These are phyloP conservation scores for Syncerus caffer DNA, from an alignment of 2,797 vertebrate genomes.

Conservation along the genomic window DNA sequence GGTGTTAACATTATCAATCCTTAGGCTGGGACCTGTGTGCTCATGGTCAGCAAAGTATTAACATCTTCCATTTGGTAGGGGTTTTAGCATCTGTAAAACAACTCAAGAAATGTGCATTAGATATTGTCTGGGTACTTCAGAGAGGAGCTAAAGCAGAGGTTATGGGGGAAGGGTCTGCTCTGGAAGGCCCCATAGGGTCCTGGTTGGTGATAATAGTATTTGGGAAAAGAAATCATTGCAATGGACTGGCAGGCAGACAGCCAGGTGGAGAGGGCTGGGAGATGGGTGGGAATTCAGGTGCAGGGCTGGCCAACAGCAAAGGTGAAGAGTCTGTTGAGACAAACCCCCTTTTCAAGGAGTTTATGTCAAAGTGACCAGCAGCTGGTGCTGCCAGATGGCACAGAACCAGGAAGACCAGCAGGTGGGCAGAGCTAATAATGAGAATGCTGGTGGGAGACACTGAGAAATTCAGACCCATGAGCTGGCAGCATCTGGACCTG, in stretches of 20 bases:
- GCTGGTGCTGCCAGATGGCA: neutral
- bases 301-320: neutral
- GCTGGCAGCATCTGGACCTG: neutral
- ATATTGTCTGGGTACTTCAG: neutral
- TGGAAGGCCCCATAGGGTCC: neutral
- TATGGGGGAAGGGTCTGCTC: neutral
- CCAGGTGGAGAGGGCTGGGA: neutral
- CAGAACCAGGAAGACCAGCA: neutral
- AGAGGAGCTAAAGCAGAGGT: neutral
- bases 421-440: neutral
- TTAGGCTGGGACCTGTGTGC: neutral
- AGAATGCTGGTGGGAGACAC: neutral
- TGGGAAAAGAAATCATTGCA: neutral
- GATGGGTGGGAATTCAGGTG: too few relatives aligned
- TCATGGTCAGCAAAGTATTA: neutral
- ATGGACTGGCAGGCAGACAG: too few relatives aligned
- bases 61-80: neutral
- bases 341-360: accelerated
- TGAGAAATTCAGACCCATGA: neutral
- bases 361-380: neutral
- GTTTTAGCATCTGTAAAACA: neutral
- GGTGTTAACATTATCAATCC: neutral
- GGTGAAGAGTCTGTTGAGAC: neutral
- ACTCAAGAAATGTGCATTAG: neutral
- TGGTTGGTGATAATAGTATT: neutral